Conservation (phyloP, 2,113 vertebrate species). For the Castor canadensis region DNA sequence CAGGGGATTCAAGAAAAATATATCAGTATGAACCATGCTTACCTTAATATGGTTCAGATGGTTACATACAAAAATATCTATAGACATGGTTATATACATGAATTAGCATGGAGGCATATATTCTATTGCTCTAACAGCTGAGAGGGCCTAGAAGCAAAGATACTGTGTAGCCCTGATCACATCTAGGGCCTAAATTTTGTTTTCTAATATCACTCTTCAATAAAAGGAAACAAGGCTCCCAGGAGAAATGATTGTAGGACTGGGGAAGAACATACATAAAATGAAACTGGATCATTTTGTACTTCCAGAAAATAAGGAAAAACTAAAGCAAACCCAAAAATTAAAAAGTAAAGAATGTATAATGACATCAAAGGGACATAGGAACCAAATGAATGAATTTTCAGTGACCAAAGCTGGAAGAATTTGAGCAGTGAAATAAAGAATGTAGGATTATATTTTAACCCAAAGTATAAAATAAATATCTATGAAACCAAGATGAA, state of each 20-base stretch:
- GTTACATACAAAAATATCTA: not conserved
- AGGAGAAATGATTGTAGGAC: not conserved
- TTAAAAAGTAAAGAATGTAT: not conserved
- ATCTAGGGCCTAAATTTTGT: not conserved
- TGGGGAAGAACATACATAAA: not conserved
- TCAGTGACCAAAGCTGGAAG: not conserved
- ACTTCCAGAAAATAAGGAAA: not conserved
- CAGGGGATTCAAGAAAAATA: not conserved
- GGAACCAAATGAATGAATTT: not conserved
- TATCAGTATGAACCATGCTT: not conserved
- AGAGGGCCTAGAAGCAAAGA: not conserved
- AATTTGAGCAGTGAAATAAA: not conserved
- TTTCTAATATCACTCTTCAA: not conserved
- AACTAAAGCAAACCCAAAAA: not conserved
- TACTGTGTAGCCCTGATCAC: not conserved
- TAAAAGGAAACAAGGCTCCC: not conserved
- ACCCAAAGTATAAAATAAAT: not conserved
- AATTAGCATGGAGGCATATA: not conserved
- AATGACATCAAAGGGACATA: not conserved
- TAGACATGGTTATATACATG: accelerated
- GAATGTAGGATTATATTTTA: not conserved
- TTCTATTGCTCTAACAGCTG: not conserved
- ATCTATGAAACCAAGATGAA: not conserved
- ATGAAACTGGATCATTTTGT: not conserved
- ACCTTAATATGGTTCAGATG: not conserved